Percentiles rank a stretch among this genome's conserved stretches.
These are phyloP conservation scores for Catharus bicknelli DNA, from an alignment of 2,113 vertebrate species.

Conservation along the genomic window DNA sequence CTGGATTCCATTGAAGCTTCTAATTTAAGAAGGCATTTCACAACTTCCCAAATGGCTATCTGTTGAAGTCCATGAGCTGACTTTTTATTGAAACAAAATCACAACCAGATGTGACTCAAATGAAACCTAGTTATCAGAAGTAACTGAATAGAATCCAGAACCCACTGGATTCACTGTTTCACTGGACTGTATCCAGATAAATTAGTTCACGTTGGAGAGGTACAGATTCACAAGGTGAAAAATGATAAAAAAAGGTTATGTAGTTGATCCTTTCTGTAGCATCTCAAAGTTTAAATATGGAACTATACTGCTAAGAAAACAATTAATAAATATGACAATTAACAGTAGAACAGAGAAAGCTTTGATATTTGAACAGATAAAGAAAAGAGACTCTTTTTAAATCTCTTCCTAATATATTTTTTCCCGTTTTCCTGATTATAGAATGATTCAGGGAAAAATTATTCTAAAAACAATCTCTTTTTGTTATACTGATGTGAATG, in stretches of 20 bases:
- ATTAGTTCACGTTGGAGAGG: not conserved
- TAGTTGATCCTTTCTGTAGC: not conserved
- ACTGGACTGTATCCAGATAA: not conserved
- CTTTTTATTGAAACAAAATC: not conserved
- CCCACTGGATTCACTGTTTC: not conserved
- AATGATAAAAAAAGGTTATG: not conserved
- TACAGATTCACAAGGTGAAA: not conserved
- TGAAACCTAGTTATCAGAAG: not conserved
- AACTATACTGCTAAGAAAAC: not conserved
- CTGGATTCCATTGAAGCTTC: not conserved
- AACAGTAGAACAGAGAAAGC: not conserved
- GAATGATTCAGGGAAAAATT: not conserved
- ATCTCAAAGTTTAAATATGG: not conserved
- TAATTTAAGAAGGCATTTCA: not conserved
- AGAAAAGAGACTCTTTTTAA: not conserved
- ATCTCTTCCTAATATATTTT: not conserved
- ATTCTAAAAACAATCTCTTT: not conserved
- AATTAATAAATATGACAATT: not conserved
- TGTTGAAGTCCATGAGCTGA: not conserved
- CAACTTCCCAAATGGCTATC: not conserved
- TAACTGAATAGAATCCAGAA: not conserved
- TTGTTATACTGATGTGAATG: not conserved
- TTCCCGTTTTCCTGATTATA: not conserved
- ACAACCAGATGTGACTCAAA: not conserved
- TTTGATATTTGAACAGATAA: not conserved